These are phyloP conservation scores for Podarcis lilfordi DNA, from an alignment of 2,797 vertebrate genomes.

Conservation along the genomic window DNA sequence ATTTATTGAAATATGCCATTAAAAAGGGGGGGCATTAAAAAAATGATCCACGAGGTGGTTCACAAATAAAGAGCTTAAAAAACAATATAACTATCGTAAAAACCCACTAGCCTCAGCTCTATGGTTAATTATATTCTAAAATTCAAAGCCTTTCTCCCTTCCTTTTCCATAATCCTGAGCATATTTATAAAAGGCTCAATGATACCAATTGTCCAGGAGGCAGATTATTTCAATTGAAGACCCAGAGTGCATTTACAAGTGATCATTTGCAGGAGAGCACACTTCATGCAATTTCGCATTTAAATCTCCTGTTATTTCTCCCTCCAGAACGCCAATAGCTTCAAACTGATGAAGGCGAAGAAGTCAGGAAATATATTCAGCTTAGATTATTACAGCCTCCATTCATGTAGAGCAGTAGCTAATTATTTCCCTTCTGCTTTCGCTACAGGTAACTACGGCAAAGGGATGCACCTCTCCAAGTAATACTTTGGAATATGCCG, in stretches of 20 bases:
- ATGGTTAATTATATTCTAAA: background rate
- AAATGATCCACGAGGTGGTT: background rate
- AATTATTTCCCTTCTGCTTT: slow-evolving; percentile 42
- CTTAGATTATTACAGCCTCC: slow-evolving; percentile 27
- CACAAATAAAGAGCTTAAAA: background rate
- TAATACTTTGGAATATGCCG: background rate
- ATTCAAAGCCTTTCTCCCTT: slow-evolving; percentile 11
- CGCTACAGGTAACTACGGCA: slow-evolving; percentile 24
- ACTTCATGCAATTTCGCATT: slow-evolving; percentile 18
- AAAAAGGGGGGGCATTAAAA: background rate
- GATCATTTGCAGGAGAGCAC: slow-evolving; percentile 4
- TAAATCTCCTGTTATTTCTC: slow-evolving; percentile 15
- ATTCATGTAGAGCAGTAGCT: slow-evolving; percentile 2
- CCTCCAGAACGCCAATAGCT: slow-evolving; percentile 19
- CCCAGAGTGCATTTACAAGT: background rate
- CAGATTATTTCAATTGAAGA: background rate
- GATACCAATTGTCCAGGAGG: background rate
- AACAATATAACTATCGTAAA: background rate
- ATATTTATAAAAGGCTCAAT: background rate
- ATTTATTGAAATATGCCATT: no score
- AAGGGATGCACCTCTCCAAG: slow-evolving; percentile 19
- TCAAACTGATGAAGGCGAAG: slow-evolving; percentile 4
- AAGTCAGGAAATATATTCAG: slow-evolving; percentile 5
- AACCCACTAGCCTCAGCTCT: background rate
- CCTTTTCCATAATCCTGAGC: slow-evolving; percentile 18